Conservation (phyloP, 1,140 invertebrate genomes). For the Bombus ignitus region DNA sequence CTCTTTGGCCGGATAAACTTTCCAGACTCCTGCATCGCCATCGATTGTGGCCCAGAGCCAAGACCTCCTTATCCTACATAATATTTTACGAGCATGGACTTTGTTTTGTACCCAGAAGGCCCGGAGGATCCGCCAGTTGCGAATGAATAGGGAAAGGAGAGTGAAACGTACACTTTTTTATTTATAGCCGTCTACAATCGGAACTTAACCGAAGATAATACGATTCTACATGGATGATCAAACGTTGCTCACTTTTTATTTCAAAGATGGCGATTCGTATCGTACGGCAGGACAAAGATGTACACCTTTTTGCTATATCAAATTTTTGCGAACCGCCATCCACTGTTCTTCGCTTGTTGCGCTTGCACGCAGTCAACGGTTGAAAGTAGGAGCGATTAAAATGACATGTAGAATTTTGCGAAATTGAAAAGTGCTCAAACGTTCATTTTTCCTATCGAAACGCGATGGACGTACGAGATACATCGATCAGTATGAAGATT, state of each 20-base stretch:
- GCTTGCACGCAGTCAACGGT: neutral
- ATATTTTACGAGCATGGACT: conserved; percentile 66
- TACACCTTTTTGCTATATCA: neutral
- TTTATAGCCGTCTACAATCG: neutral
- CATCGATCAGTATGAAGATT: neutral
- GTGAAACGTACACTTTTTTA: conserved; percentile 29
- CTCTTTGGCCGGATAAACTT: conserved; percentile 67
- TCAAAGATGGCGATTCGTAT: neutral
- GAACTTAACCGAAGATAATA: neutral
- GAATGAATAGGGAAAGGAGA: conserved; percentile 15
- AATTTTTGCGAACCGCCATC: accelerated
- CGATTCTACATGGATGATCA: neutral
- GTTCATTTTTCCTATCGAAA: neutral
- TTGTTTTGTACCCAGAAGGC: conserved; percentile 50
- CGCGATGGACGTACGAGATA: neutral
- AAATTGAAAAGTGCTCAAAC: neutral
- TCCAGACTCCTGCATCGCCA: conserved; percentile 66
- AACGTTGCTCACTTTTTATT: neutral
- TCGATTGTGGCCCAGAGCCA: conserved; percentile 67
- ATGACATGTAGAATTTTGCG: neutral
- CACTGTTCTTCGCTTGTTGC: neutral
- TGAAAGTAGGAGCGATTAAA: neutral
- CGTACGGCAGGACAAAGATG: neutral
- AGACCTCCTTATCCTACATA: conserved; percentile 67
- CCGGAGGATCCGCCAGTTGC: neutral